Conservation (phyloP, 2,797 vertebrate species). For the Taenioides sp. region DNA sequence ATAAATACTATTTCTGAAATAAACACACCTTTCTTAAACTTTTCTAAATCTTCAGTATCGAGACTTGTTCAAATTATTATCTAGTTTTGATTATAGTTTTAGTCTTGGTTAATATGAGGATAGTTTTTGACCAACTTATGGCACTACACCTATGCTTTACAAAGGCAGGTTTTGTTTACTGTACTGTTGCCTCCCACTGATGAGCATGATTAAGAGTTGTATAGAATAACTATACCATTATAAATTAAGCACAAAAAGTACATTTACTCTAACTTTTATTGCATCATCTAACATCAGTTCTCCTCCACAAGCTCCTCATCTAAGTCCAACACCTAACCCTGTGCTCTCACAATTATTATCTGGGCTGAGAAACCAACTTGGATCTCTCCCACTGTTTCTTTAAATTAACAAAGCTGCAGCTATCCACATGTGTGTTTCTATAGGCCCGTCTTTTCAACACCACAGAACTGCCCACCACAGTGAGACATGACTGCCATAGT, state of each 20-base stretch:
- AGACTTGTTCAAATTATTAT: too few relatives aligned
- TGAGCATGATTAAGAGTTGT: background rate
- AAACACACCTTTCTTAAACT: too few relatives aligned
- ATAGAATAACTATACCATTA: background rate
- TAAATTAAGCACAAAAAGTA: background rate
- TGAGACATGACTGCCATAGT: slow-evolving; percentile 30
- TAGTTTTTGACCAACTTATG: too few relatives aligned
- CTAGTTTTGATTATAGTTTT: too few relatives aligned
- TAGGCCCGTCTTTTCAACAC: slow-evolving; percentile 36
- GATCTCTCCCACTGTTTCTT: slow-evolving; percentile 42
- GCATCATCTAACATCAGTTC: background rate
- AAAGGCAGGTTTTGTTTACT: too few relatives aligned
- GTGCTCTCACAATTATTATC: slow-evolving; percentile 46
- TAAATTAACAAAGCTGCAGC: slow-evolving; percentile 38
- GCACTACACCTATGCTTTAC: too few relatives aligned
- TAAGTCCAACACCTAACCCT: slow-evolving; percentile 35
- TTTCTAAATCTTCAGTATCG: too few relatives aligned
- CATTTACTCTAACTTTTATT: background rate
- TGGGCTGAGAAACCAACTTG: slow-evolving; percentile 53
- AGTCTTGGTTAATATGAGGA: too few relatives aligned
- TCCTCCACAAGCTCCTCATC: background rate
- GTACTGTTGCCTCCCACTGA: background rate
- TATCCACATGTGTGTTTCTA: slow-evolving; percentile 56
- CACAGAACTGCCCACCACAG: slow-evolving; percentile 49
- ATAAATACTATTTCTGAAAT: too few relatives aligned